Percentiles rank a stretch among this genome's conserved stretches.
These are phyloP conservation scores for Melipona beecheii DNA, from an alignment of 2,888 invertebrate genomes.

Conservation along the genomic window DNA sequence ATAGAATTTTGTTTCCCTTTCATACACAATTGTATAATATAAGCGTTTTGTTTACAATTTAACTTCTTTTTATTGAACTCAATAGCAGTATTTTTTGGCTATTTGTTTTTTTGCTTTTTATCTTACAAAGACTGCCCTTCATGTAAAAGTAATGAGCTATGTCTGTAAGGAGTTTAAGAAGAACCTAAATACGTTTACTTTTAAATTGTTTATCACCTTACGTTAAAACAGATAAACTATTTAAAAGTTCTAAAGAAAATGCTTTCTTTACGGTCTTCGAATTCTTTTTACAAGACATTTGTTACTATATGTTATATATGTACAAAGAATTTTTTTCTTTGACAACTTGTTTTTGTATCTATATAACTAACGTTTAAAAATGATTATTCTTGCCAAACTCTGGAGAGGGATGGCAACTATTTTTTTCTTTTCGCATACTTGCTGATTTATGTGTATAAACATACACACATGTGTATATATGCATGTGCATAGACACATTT, in stretches of 20 bases:
- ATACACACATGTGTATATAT: not conserved
- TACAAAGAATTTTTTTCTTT: conserved; percentile 69
- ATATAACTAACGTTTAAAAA: conserved; percentile 70
- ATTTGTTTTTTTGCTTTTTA: conserved; percentile 55
- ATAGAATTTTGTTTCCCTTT: conserved; percentile 76
- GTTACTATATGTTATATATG: conserved; percentile 66
- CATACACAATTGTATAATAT: conserved; percentile 77
- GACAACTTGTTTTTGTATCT: conserved; percentile 59
- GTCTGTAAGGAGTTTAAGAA: conserved; percentile 44
- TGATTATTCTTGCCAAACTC: conserved; percentile 64
- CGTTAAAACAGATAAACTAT: conserved; percentile 68
- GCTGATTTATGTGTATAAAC: conserved; percentile 32
- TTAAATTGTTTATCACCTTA: conserved; percentile 44
- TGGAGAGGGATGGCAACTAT: conserved; percentile 61
- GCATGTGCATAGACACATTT: conserved; percentile 32
- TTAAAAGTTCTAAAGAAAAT: conserved; percentile 69
- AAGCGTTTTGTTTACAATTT: conserved; percentile 79
- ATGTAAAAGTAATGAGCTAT: conserved; percentile 38
- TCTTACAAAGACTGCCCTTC: conserved; percentile 56
- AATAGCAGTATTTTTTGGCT: conserved; percentile 70
- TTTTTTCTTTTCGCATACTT: conserved; percentile 57
- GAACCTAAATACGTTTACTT: conserved; percentile 42
- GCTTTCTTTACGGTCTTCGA: conserved; percentile 53
- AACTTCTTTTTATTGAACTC: conserved; percentile 67
- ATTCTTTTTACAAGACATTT: conserved; percentile 70